Conservation (phyloP, 1,140 invertebrate species). For the Eriocheir sinensis region DNA sequence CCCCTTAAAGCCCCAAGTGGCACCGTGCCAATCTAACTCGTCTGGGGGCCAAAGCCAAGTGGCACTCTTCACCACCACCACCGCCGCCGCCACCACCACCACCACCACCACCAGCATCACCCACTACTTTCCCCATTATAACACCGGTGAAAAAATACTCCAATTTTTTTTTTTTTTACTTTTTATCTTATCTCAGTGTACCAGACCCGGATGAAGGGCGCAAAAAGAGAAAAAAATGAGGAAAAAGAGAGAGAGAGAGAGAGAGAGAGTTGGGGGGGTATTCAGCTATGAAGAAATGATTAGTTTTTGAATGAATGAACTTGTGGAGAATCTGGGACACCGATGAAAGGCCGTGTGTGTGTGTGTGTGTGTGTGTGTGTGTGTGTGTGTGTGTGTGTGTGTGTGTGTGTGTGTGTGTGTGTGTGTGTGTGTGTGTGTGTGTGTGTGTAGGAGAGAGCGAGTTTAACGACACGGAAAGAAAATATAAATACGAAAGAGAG, state of each 20-base stretch:
- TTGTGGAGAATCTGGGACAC: not conserved
- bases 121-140: not conserved
- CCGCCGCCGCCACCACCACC: not conserved
- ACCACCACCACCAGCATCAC: not conserved
- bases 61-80: not conserved
- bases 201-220: not conserved
- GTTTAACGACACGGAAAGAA: too few species aligned
- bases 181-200: not conserved
- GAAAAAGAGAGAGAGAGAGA: slow-evolving; percentile 6
- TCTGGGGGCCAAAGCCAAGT: not conserved
- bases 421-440: too few species aligned
- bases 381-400: not conserved
- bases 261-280: slow-evolving; percentile 27
- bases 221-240: not conserved
- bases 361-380: not conserved
- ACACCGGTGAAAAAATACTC: not conserved
- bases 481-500: too few species aligned
- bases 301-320: too few species aligned
- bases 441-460: not conserved
- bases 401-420: too few species aligned
- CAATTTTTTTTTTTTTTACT: not conserved
- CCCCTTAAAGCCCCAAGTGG: not conserved
- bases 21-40: slow-evolving; percentile 20
- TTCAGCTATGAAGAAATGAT: too few species aligned
- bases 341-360: not conserved